Conservation (phyloP, 2,888 invertebrate species). For the Heteromyza rotundicornis region DNA sequence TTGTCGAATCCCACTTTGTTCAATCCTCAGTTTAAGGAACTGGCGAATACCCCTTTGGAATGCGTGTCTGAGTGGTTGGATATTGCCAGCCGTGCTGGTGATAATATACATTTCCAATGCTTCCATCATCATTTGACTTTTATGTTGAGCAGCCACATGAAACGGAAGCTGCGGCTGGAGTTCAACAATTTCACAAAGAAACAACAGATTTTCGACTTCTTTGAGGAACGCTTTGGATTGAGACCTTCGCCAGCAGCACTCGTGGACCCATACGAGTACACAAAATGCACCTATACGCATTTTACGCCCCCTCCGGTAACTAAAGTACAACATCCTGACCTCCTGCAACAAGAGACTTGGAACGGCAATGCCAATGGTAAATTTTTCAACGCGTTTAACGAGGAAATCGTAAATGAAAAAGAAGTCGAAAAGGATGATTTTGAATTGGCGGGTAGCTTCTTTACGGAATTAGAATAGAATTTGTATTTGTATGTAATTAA, state of each 20-base stretch:
- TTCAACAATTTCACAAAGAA: conserved; percentile 80
- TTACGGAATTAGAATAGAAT: conserved; percentile 39
- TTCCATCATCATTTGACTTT: conserved; percentile 97
- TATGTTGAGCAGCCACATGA: conserved; percentile 87
- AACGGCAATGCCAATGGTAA: conserved; percentile 43
- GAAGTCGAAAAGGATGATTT: conserved; percentile 32
- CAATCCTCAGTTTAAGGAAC: conserved; percentile 53
- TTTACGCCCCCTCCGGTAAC: conserved; percentile 31
- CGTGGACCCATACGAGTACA: conserved; percentile 30
- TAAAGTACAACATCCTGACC: too few relatives aligned
- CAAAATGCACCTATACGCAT: conserved; percentile 43
- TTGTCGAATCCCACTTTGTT: conserved; percentile 91
- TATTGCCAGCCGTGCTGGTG: conserved; percentile 69
- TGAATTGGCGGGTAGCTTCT: conserved; percentile 42
- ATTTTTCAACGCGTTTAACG: conserved; percentile 47
- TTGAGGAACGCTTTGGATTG: conserved; percentile 68
- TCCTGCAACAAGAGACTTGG: conserved; percentile 33
- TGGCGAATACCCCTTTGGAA: conserved; percentile 69
- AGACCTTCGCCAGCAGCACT: conserved; percentile 44
- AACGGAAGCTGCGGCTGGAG: conserved; percentile 73
- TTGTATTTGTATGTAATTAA: too few relatives aligned
- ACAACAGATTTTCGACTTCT: conserved; percentile 73
- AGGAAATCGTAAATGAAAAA: conserved; percentile 26
- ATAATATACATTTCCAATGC: conserved; percentile 76
- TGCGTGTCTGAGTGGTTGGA: conserved; percentile 86